Evolutionary conservation across 1,140 invertebrate genomes (phyloP).

Genomic region (Bombus huntii): DNA sequence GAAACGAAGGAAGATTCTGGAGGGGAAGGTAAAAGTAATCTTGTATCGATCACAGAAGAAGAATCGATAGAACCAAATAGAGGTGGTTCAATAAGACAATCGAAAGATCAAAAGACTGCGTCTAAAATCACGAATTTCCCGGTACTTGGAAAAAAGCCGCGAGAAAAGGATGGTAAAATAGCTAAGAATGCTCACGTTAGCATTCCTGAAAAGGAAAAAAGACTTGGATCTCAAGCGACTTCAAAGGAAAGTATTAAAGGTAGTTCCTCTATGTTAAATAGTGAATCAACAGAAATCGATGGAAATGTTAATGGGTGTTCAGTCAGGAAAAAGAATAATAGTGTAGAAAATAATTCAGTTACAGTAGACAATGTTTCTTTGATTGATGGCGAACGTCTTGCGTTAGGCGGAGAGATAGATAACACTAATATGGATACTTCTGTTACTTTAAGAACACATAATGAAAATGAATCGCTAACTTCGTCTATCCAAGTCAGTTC

Average conservation of each 20-base stretch:
- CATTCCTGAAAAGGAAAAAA: constrained; percentile 74
- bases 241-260: constrained; percentile 73
- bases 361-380: constrained; percentile 71
- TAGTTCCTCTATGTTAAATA: constrained; percentile 70
- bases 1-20: constrained; percentile 74
- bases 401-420: constrained; percentile 68
- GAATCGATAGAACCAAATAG: constrained; percentile 70
- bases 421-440: constrained; percentile 72
- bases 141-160: constrained; percentile 72
- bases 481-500: constrained; percentile 79
- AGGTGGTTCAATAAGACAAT: constrained; percentile 74
- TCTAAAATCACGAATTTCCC: constrained; percentile 73
- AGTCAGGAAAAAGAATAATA: constrained; percentile 74
- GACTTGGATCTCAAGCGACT: constrained; percentile 66
- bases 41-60: constrained; percentile 78
- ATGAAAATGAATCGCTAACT: constrained; percentile 73
- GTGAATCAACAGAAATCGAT: constrained; percentile 69
- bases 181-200: constrained; percentile 72
- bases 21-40: constrained; percentile 73
- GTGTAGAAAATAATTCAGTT: constrained; percentile 68
- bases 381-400: constrained; percentile 70
- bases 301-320: constrained; percentile 63
- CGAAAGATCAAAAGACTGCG: constrained; percentile 73
- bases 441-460: constrained; percentile 70
- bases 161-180: constrained; percentile 73